phyloP scores from a whole-genome alignment of 2,113 vertebrate species.

The Crotalus viridis region DNA sequence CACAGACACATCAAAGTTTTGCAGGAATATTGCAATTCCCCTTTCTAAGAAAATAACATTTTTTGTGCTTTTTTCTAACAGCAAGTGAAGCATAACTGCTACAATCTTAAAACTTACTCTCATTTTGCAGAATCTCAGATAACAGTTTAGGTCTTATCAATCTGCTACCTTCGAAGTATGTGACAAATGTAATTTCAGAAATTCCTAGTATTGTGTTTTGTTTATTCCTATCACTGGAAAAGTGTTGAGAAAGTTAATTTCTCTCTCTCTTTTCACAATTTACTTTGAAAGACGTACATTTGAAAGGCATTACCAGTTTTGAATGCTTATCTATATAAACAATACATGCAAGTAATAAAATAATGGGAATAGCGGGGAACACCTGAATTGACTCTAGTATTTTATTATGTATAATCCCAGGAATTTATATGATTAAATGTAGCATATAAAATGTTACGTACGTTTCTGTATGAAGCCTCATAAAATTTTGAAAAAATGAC shows the following conservation, averaged over 20 bases:
- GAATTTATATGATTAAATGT: conserved; percentile 37
- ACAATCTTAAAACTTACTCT: background rate
- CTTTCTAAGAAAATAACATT: background rate
- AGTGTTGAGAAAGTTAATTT: background rate
- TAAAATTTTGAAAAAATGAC: conserved; percentile 54
- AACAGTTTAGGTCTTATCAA: background rate
- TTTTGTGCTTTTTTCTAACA: background rate
- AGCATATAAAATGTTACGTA: conserved; percentile 56
- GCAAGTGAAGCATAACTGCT: background rate
- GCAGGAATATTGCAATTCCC: background rate
- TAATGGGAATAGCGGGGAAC: background rate
- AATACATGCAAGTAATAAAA: background rate
- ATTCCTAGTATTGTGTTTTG: background rate
- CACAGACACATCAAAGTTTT: background rate
- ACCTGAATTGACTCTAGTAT: conserved; percentile 40
- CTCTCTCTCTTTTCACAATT: background rate
- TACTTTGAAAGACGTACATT: background rate
- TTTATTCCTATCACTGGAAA: background rate
- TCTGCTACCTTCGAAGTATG: background rate
- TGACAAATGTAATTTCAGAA: background rate
- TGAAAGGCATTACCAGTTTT: background rate
- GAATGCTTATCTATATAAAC: background rate
- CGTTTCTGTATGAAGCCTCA: conserved; percentile 47
- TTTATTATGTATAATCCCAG: conserved; percentile 44
- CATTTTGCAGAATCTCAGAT: background rate